Conservation (phyloP, 2,113 vertebrate genomes). For the Trematomus loennbergii region DNA sequence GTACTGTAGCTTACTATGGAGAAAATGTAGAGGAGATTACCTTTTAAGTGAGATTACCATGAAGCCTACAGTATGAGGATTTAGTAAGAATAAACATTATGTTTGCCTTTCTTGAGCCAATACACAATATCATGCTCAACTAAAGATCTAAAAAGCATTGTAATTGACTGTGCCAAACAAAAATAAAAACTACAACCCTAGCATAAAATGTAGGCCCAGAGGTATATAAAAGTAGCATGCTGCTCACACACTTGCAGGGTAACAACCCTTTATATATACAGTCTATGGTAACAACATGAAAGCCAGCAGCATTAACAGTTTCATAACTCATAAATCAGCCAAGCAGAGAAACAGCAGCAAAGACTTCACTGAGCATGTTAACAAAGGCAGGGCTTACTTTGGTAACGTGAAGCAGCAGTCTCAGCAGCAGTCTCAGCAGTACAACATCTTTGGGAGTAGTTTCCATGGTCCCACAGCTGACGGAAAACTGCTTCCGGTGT, state of each 20-base stretch:
- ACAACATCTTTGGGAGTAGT: background rate
- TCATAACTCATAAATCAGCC: background rate
- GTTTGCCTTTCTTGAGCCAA: background rate
- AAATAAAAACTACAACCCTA: background rate
- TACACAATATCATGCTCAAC: background rate
- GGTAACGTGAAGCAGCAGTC: background rate
- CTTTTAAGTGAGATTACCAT: background rate
- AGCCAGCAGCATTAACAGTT: background rate
- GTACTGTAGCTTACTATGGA: too few species aligned
- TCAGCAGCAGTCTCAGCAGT: background rate
- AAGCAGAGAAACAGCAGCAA: background rate
- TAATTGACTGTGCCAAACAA: background rate
- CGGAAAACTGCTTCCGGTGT: background rate
- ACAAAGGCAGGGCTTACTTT: slow-evolving; percentile 2
- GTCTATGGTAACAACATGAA: background rate
- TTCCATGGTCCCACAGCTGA: background rate
- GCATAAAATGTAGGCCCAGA: background rate
- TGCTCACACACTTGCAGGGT: background rate
- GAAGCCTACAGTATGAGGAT: background rate
- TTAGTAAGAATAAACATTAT: background rate
- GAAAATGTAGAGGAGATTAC: background rate
- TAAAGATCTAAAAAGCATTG: background rate
- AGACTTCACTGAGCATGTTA: background rate
- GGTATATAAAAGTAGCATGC: background rate
- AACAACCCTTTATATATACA: too few species aligned